Conservation (phyloP, 2,113 vertebrate species). For the Silurus glanis region DNA sequence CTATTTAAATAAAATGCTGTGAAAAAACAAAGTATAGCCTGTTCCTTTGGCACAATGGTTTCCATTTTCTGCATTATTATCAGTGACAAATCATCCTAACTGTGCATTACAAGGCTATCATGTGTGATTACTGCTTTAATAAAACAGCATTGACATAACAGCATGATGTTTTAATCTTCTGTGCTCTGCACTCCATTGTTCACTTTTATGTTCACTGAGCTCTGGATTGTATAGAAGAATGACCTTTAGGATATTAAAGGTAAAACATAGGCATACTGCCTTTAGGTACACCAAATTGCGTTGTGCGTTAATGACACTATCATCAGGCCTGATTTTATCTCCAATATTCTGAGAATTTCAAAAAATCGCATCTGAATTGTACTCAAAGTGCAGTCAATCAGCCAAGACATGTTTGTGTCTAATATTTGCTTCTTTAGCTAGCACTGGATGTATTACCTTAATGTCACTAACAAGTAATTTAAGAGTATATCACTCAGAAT, state of each 20-base stretch:
- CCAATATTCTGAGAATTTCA: neutral
- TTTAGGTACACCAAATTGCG: neutral
- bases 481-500: neutral
- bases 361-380: neutral
- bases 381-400: neutral
- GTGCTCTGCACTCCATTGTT: neutral
- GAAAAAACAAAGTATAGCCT: neutral
- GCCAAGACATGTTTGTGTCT: neutral
- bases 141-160: neutral
- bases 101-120: conserved; percentile 10
- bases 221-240: neutral
- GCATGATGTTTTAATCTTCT: neutral
- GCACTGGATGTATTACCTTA: neutral
- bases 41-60: neutral
- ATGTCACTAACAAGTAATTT: neutral
- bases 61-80: neutral
- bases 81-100: neutral
- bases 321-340: neutral
- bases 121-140: conserved; percentile 5
- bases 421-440: neutral
- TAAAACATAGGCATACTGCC: neutral
- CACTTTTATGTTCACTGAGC: neutral
- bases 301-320: neutral
- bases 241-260: neutral
- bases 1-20: neutral